Conservation (phyloP, 2,113 vertebrate genomes). For the Micronycteris hirsuta region DNA sequence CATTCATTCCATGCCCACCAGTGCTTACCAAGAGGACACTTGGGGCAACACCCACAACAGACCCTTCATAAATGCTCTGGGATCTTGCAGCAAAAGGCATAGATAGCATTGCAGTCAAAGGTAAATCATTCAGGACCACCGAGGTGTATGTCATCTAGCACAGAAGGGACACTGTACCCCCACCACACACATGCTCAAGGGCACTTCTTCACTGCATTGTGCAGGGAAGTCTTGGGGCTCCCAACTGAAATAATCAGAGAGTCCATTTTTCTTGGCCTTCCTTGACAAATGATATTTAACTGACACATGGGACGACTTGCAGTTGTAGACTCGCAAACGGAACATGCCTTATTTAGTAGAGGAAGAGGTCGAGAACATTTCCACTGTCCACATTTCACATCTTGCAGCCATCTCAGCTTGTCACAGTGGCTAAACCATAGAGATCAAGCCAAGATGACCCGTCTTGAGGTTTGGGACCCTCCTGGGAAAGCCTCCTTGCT, state of each 20-base stretch:
- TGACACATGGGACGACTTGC: neutral
- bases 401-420: neutral
- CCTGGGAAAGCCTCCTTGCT: neutral
- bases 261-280: neutral
- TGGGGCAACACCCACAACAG: neutral
- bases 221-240: neutral
- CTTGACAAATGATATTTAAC: neutral
- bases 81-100: neutral
- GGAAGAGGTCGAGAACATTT: neutral
- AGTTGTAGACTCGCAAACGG: neutral
- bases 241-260: neutral
- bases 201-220: neutral
- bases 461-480: neutral
- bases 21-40: neutral
- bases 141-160: neutral
- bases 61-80: neutral
- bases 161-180: neutral
- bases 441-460: neutral
- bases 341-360: neutral
- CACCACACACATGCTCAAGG: neutral
- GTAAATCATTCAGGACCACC: neutral
- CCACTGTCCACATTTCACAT: neutral
- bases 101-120: neutral
- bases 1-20: neutral
- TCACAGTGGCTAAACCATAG: neutral